Percentiles rank a stretch among this genome's conserved stretches.
Conservation (phyloP, 2,888 invertebrate genomes). For the Drosophila longiperda region DNA sequence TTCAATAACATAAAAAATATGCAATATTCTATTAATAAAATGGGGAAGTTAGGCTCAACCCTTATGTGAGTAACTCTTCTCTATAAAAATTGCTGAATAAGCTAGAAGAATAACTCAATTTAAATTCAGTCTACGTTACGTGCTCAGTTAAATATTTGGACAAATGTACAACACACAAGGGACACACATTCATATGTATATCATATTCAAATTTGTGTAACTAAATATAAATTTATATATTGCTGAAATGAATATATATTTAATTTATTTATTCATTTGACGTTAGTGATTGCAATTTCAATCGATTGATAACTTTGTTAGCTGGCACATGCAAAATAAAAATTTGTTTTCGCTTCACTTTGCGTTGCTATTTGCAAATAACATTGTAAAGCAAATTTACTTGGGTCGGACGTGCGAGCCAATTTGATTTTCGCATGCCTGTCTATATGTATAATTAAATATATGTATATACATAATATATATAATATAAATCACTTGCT, state of each 20-base stretch:
- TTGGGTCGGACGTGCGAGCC: slow-evolving; percentile 32
- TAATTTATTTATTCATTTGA: slow-evolving; percentile 23
- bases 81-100: not conserved
- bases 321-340: slow-evolving; percentile 50
- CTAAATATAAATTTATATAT: slow-evolving; percentile 7
- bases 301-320: slow-evolving; percentile 78
- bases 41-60: not conserved
- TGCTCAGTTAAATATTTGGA: not conserved
- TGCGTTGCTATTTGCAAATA: slow-evolving; percentile 43
- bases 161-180: not conserved
- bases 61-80: not conserved
- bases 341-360: slow-evolving; percentile 28
- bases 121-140: slow-evolving; percentile 4
- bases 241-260: not conserved
- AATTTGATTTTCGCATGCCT: slow-evolving; percentile 29
- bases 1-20: not conserved
- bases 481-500: not conserved
- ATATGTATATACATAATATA: not conserved
- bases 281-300: slow-evolving; percentile 33
- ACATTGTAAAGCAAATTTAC: slow-evolving; percentile 52
- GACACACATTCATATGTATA: not conserved
- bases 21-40: not conserved
- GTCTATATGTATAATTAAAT: slow-evolving; percentile 1
- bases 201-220: slow-evolving; percentile 7
- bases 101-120: slow-evolving; percentile 2